These are phyloP conservation scores for Polydrusus pterygomalis DNA, from an alignment of 2,888 invertebrate genomes.

Conservation along the genomic window DNA sequence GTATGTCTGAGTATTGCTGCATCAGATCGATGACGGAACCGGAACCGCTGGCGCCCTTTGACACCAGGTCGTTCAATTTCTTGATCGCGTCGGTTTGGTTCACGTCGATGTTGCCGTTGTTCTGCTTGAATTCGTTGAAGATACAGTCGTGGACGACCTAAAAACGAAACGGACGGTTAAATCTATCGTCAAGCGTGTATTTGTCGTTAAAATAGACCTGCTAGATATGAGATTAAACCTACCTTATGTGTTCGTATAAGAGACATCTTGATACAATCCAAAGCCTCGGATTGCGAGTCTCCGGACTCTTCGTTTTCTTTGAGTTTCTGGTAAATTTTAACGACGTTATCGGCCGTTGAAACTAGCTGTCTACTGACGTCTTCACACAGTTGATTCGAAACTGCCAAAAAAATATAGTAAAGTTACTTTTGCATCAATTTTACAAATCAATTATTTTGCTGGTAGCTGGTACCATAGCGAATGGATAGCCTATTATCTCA, in stretches of 20 bases:
- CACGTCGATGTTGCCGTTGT: constrained; percentile 68
- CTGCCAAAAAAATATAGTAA: constrained; percentile 66
- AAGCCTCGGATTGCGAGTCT: constrained; percentile 64
- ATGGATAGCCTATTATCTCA: no score
- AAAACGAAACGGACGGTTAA: no score
- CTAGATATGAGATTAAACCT: background rate
- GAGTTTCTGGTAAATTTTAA: constrained; percentile 81
- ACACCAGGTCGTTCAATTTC: constrained; percentile 72
- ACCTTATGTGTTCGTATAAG: constrained; percentile 76
- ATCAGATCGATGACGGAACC: constrained; percentile 76
- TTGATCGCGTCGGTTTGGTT: constrained; percentile 74
- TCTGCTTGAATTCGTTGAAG: constrained; percentile 68
- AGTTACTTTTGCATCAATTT: no score
- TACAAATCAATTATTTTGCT: no score
- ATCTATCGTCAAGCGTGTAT: no score
- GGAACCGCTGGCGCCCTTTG: constrained; percentile 70
- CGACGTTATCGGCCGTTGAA: constrained; percentile 81
- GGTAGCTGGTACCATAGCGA: background rate
- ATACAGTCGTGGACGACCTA: constrained; percentile 70
- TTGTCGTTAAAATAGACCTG: background rate
- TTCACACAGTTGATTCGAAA: constrained; percentile 78
- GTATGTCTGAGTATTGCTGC: constrained; percentile 78
- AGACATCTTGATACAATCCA: constrained; percentile 74
- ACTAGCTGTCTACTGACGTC: constrained; percentile 77
- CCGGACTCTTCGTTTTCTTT: constrained; percentile 61